A percentile compares a stretch with the other conserved stretches of the same genome.
These are phyloP conservation scores for Seriola quinqueradiata DNA, from an alignment of 2,113 vertebrate genomes.

Conservation along the genomic window DNA sequence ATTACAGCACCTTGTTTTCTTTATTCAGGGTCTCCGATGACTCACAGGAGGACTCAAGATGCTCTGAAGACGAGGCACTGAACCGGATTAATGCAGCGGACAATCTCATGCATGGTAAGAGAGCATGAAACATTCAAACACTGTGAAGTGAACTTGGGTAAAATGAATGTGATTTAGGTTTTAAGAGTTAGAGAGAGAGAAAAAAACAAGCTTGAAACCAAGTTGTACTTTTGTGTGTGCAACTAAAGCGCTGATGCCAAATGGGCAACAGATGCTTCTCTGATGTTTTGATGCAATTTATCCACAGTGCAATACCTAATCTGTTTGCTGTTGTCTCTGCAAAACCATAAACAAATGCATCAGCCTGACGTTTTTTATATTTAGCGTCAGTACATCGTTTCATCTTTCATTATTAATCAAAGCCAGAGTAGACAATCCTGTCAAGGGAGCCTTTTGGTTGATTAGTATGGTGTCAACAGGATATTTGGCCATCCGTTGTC, in stretches of 20 bases:
- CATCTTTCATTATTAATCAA: conserved; percentile 39
- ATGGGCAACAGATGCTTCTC: conserved; percentile 34
- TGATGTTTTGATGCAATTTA: conserved; percentile 24
- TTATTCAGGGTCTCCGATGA: conserved; percentile 27
- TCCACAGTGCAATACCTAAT: conserved; percentile 21
- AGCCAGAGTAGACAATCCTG: neutral
- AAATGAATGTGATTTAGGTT: neutral
- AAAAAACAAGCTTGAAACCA: neutral
- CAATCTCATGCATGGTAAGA: neutral
- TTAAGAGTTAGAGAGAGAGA: neutral
- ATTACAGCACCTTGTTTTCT: conserved; percentile 62
- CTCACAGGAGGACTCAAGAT: conserved; percentile 33
- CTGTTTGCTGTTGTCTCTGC: conserved; percentile 7
- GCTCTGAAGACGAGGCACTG: conserved; percentile 1
- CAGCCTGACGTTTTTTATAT: conserved; percentile 39
- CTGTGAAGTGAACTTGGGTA: conserved; percentile 6
- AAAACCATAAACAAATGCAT: conserved; percentile 31
- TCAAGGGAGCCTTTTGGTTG: conserved; percentile 7
- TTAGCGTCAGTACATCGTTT: conserved; percentile 16
- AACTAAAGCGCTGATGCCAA: neutral
- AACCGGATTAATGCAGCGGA: neutral
- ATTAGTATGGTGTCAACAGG: conserved; percentile 26
- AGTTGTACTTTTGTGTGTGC: conserved; percentile 4
- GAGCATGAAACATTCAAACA: conserved; percentile 19
- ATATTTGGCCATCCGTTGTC: conserved; percentile 61